Conservation (phyloP, 1,140 invertebrate genomes). For the Nylanderia fulva region DNA sequence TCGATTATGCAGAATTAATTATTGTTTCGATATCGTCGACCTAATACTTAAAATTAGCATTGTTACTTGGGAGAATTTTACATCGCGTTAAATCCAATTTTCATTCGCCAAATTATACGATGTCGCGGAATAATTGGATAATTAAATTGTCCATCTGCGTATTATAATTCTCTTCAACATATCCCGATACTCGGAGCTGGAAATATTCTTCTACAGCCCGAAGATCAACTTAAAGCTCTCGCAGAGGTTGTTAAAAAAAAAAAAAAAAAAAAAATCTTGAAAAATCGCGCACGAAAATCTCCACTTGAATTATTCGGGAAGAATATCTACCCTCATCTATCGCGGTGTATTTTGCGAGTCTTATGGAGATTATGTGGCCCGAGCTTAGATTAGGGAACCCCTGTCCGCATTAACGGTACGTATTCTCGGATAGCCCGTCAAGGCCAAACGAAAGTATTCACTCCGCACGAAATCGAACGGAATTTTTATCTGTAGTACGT, state of each 20-base stretch:
- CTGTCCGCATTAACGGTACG: slow-evolving; percentile 47
- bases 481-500: slow-evolving; percentile 76
- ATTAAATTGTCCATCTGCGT: not conserved
- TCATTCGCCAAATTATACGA: not conserved
- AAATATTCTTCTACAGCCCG: not conserved
- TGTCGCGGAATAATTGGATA: slow-evolving; percentile 3
- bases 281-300: not conserved
- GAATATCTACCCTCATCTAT: no score
- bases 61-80: not conserved
- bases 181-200: not conserved
- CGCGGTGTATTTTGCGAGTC: not conserved
- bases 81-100: not conserved
- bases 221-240: not conserved
- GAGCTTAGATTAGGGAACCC: slow-evolving; percentile 29
- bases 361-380: slow-evolving; percentile 10
- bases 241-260: no score
- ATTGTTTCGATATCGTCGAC: no score
- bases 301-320: not conserved
- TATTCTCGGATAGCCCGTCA: slow-evolving; percentile 65
- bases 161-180: not conserved
- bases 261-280: no score
- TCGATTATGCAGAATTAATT: slow-evolving; percentile 5
- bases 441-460: slow-evolving; percentile 78
- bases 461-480: slow-evolving; percentile 70
- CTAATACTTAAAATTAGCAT: not conserved